These are phyloP conservation scores for Potamarius usumacintae DNA, from an alignment of 2,113 vertebrate species.

Conservation along the genomic window DNA sequence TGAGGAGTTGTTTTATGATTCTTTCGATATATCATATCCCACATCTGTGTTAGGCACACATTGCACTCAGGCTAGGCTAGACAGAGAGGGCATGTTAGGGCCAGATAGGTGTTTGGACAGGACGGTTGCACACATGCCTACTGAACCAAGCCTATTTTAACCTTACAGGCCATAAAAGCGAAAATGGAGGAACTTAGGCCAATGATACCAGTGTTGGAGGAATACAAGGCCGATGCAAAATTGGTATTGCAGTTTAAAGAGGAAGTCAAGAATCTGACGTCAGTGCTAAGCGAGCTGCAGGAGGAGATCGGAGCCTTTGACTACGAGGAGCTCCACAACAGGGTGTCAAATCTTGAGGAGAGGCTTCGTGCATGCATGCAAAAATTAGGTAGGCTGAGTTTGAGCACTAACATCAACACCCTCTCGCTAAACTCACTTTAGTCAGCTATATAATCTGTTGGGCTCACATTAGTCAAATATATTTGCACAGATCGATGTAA, in stretches of 20 bases:
- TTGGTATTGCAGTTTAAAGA: constrained; percentile 97
- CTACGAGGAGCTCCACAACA: constrained; percentile 92
- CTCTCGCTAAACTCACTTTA: constrained; percentile 3
- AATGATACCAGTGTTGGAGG: constrained; percentile 95
- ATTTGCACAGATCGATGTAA: background rate
- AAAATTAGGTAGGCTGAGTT: constrained; percentile 90
- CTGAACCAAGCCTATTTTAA: constrained; percentile 93
- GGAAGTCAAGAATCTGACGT: constrained; percentile 92
- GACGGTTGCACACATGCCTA: constrained; percentile 82
- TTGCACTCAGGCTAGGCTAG: constrained; percentile 33
- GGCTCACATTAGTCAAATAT: constrained; percentile 21
- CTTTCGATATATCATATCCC: constrained; percentile 59
- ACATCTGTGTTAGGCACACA: constrained; percentile 42
- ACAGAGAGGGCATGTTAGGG: constrained; percentile 53
- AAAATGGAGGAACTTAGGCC: constrained; percentile 98
- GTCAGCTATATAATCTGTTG: constrained; percentile 25
- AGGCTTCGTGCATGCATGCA: constrained; percentile 94
- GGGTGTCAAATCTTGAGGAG: constrained; percentile 92
- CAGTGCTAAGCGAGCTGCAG: constrained; percentile 91
- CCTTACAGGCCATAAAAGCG: constrained; percentile 95
- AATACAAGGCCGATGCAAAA: constrained; percentile 97
- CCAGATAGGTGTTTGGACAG: constrained; percentile 72
- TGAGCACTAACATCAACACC: constrained; percentile 60
- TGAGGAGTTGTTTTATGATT: constrained; percentile 81
- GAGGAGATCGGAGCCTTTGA: constrained; percentile 93